A percentile compares a stretch with the other conserved stretches of the same genome.
phyloP scores from a whole-genome alignment of 2,797 vertebrate genomes.

The Microhierax caerulescens region DNA sequence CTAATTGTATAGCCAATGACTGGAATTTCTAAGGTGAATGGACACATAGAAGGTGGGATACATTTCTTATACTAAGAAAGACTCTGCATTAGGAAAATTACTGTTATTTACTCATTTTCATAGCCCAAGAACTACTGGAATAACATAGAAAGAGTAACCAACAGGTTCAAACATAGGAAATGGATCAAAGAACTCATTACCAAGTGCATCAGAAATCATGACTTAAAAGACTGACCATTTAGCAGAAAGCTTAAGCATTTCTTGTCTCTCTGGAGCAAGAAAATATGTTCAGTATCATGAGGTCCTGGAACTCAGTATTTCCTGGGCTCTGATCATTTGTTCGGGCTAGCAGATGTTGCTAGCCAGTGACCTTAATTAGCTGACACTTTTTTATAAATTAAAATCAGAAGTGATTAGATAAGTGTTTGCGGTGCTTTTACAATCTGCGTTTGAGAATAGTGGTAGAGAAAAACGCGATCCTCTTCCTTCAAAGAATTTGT shows the following conservation, averaged over 20 bases:
- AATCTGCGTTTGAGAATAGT: not conserved
- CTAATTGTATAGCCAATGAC: not conserved
- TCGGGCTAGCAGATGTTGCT: not conserved
- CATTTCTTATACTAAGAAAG: not conserved
- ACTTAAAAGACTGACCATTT: not conserved
- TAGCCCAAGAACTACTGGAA: not conserved
- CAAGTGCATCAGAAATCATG: not conserved
- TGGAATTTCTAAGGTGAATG: not conserved
- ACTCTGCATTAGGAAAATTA: not conserved
- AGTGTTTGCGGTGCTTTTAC: not conserved
- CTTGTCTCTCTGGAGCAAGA: not conserved
- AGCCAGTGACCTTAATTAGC: not conserved
- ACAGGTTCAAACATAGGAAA: not conserved
- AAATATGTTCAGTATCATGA: not conserved
- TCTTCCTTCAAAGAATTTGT: not conserved
- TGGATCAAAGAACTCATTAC: not conserved
- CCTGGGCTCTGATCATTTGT: not conserved
- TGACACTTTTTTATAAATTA: not conserved
- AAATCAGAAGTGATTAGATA: not conserved
- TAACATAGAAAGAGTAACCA: not conserved
- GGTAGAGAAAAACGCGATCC: not conserved
- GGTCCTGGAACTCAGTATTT: not conserved
- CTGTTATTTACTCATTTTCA: not conserved
- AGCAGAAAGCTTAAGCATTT: not conserved
- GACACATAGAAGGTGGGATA: not conserved